Percentiles rank a stretch among this genome's conserved stretches.
These are phyloP conservation scores for Xyliphius kryptos DNA, from an alignment of 2,113 vertebrate genomes.

Conservation along the genomic window DNA sequence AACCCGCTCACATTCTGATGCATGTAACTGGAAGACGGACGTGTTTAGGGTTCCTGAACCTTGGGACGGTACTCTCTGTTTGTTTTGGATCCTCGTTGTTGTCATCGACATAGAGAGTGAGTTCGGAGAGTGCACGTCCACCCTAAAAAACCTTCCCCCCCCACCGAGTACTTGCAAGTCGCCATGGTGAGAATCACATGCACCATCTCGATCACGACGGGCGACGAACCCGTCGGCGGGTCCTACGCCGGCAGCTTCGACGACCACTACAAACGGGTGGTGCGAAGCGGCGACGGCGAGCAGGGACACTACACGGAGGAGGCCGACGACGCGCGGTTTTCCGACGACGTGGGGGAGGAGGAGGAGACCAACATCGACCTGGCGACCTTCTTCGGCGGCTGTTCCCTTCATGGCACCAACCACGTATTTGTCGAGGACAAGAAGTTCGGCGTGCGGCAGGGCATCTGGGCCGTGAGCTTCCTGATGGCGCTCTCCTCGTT, in stretches of 20 bases:
- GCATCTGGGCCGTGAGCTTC: slow-evolving; percentile 78
- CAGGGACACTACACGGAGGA: slow-evolving; percentile 55
- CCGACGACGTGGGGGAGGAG: slow-evolving; percentile 45
- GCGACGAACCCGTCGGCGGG: slow-evolving; percentile 59
- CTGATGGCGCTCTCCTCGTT: slow-evolving; percentile 78
- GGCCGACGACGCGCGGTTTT: slow-evolving; percentile 47
- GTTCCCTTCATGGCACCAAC: slow-evolving; percentile 84
- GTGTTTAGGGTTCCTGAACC: neutral
- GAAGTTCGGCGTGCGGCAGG: slow-evolving; percentile 71
- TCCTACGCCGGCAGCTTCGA: slow-evolving; percentile 51
- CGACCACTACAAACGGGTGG: slow-evolving; percentile 62
- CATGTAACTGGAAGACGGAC: neutral
- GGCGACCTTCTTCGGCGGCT: slow-evolving; percentile 73
- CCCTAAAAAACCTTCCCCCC: neutral
- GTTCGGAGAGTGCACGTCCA: neutral
- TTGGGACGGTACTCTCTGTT: neutral
- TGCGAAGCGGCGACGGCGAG: slow-evolving; percentile 41
- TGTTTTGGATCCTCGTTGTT: neutral
- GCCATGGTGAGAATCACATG: slow-evolving; percentile 91
- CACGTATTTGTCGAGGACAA: slow-evolving; percentile 81
- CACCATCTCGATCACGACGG: slow-evolving; percentile 84
- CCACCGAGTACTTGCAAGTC: neutral
- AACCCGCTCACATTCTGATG: slow-evolving; percentile 18
- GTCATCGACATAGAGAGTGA: slow-evolving; percentile 4
- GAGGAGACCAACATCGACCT: slow-evolving; percentile 56